These are phyloP conservation scores for Anolis carolinensis DNA, from an alignment of 2,113 vertebrate species.

Conservation along the genomic window DNA sequence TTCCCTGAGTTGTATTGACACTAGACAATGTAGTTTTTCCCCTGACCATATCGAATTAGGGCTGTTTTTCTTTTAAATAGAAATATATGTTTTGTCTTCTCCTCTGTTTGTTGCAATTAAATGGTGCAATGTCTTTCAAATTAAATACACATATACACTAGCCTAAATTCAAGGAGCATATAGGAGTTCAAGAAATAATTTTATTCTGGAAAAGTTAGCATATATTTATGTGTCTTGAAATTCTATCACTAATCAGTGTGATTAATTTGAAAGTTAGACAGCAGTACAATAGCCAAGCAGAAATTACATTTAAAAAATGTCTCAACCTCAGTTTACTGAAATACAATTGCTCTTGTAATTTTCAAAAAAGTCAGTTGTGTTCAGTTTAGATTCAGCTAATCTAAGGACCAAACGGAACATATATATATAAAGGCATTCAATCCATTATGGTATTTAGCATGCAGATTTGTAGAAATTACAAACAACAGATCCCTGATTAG, in stretches of 20 bases:
- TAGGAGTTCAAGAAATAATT: not conserved
- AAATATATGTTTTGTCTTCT: not conserved
- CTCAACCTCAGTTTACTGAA: not conserved
- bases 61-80: no score
- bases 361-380: not conserved
- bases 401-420: not conserved
- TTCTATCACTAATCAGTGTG: not conserved
- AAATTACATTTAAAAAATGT: not conserved
- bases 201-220: not conserved
- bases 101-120: not conserved
- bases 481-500: not conserved
- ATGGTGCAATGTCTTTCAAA: not conserved
- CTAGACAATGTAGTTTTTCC: not conserved
- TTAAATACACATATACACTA: not conserved
- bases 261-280: not conserved
- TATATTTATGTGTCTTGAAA: conserved; percentile 4
- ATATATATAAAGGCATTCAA: not conserved
- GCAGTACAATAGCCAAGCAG: not conserved
- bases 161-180: not conserved
- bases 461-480: not conserved
- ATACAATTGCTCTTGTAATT: not conserved
- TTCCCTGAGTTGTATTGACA: not conserved
- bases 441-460: not conserved
- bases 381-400: not conserved
- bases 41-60: not conserved